Percentiles rank a stretch among this genome's conserved stretches.
These are phyloP conservation scores for Trachemys scripta DNA, from an alignment of 2,113 vertebrate species.

Conservation along the genomic window DNA sequence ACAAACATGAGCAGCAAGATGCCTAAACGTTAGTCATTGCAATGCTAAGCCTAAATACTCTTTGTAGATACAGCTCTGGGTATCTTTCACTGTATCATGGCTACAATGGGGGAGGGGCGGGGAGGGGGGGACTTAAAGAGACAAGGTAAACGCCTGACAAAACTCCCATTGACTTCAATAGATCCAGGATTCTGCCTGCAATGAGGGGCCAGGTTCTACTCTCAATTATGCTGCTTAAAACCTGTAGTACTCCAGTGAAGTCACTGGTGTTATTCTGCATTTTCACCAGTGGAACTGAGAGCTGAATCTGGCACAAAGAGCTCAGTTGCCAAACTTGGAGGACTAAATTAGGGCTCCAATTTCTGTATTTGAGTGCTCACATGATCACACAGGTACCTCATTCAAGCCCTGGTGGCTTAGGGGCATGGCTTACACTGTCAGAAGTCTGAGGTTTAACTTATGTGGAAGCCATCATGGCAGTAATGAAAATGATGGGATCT, in stretches of 20 bases:
- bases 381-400: not conserved
- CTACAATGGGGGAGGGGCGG: not conserved
- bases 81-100: not conserved
- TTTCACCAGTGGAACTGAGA: not conserved
- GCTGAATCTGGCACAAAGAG: not conserved
- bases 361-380: not conserved
- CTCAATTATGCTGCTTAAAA: not conserved
- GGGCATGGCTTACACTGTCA: not conserved
- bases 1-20: not conserved
- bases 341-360: not conserved
- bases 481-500: not conserved
- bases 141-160: not conserved
- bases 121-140: not conserved
- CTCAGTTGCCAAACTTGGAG: not conserved
- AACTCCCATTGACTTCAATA: not conserved
- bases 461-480: not conserved
- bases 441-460: not conserved
- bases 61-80: not conserved
- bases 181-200: not conserved
- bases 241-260: not conserved
- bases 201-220: not conserved
- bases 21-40: too few relatives aligned
- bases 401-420: not conserved
- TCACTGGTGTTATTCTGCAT: not conserved
- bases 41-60: too few relatives aligned